Base-by-base conservation (phyloP, 2,797 vertebrate species). In the Hydrophis major region DNA sequence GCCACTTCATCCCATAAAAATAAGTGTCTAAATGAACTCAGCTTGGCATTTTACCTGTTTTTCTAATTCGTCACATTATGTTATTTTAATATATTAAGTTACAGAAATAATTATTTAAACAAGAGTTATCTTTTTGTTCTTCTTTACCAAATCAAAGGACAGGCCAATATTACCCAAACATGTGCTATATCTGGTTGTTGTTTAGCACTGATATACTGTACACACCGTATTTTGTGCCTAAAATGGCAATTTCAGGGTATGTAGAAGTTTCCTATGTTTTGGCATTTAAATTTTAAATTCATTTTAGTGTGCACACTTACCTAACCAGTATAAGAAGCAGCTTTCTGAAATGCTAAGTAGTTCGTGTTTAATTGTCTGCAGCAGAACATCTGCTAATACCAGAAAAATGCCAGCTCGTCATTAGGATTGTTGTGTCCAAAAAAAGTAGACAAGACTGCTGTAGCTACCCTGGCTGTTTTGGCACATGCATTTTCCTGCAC, bases 361-460 rank as follows among this genome's bases (percentile, higher is more conserved):
- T 97, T 97, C 95, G 92, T 95, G 95, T 95, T 97, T 97, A 97
- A 97, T 98, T 98, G 96, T 97, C 96, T 97, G 96, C 96, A 95
- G 37, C 63, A 88, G 94, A 97, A 96, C 97, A 99, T 98, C 98
- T 99, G 98, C 98, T 98, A 97, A 97, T 98, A 97, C 96, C 98
- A 98, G 92, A 96, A 97, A 98, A 99, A 98, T 98, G 98, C 97
- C 94, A 47, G 97, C 97, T 98, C 97, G 97, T 98, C 97, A 96
- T 97, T 97, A 96, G 97, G 95, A 96, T 95, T 25, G 69, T 95
- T 95, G 90, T 47, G 90, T 96, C 97, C 97, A 97, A 96, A 92
- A 92, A 87, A 90, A 87, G 96, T 97, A 97, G 96, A 95, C 95
- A 95, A 95, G 96, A 96, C 97, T 98, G 98, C 98, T 97, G 97